Percentiles rank a stretch among this genome's conserved stretches.
These are phyloP conservation scores for Apoderus coryli DNA, from an alignment of 2,888 invertebrate genomes.

Conservation along the genomic window DNA sequence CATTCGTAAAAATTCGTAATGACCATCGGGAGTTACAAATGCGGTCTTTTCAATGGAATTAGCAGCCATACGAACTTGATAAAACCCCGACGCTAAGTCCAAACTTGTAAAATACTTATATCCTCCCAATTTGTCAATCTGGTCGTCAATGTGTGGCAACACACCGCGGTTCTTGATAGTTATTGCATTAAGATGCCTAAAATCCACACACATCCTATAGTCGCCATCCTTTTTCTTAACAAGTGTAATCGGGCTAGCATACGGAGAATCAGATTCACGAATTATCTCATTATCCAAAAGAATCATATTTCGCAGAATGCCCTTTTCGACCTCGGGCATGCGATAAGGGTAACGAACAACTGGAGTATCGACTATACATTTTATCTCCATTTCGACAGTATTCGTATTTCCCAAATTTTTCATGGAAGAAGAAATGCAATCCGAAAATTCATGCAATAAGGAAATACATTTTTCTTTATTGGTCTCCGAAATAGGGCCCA, in stretches of 20 bases:
- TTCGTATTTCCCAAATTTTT: conserved; percentile 1
- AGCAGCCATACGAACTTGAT: conserved; percentile 21
- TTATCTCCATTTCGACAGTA: not conserved
- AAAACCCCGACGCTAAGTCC: conserved; percentile 20
- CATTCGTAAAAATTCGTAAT: conserved; percentile 13
- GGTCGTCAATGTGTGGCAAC: conserved; percentile 15
- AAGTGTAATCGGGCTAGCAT: conserved; percentile 17
- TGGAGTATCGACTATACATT: conserved; percentile 1
- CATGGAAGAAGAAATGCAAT: conserved; percentile 1
- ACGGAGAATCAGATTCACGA: conserved; percentile 11
- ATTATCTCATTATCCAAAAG: conserved; percentile 8
- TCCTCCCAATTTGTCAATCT: conserved; percentile 15
- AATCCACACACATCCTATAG: conserved; percentile 15
- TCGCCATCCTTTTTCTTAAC: conserved; percentile 15
- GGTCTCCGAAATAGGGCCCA: not conserved
- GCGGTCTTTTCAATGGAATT: conserved; percentile 22
- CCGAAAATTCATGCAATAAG: not conserved
- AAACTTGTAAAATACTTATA: conserved; percentile 17
- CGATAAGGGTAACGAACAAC: conserved; percentile 3
- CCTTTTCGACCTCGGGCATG: not conserved
- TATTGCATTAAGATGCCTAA: conserved; percentile 13
- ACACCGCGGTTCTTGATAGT: conserved; percentile 12
- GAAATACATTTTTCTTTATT: conserved; percentile 1
- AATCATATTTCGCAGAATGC: not conserved
- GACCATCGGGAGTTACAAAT: conserved; percentile 19